Conservation (phyloP, 2,113 vertebrate genomes). For the Melanerpes formicivorus region DNA sequence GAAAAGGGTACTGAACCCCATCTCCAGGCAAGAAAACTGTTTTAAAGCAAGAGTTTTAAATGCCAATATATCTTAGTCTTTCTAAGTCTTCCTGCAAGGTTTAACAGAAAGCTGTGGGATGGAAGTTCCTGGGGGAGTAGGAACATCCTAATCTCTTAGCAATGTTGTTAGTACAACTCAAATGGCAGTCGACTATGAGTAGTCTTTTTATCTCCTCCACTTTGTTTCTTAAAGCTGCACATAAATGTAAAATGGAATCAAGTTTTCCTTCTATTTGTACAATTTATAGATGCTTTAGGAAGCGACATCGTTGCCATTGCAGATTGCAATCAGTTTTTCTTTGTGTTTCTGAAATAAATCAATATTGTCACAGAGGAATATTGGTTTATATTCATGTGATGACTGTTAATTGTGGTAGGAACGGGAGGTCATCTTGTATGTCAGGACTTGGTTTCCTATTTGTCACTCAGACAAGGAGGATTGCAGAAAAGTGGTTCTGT, state of each 20-base stretch:
- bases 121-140: not conserved
- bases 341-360: not conserved
- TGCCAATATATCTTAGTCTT: not conserved
- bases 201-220: not conserved
- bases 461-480: not conserved
- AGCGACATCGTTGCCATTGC: not conserved
- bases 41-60: not conserved
- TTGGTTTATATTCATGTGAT: not conserved
- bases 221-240: not conserved
- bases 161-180: not conserved
- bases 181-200: not conserved
- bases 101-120: not conserved
- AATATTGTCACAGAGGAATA: not conserved
- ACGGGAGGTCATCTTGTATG: not conserved
- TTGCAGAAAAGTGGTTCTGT: not conserved
- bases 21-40: not conserved
- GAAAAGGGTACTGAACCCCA: not conserved
- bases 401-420: not conserved
- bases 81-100: not conserved
- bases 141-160: not conserved
- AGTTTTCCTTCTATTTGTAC: not conserved
- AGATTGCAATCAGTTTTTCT: not conserved
- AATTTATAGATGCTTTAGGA: not conserved
- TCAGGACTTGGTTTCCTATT: not conserved
- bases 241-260: not conserved